Evolutionary conservation across 92 coral and sea anemone species (phyloP).

Genomic region (Muricea muricata): DNA sequence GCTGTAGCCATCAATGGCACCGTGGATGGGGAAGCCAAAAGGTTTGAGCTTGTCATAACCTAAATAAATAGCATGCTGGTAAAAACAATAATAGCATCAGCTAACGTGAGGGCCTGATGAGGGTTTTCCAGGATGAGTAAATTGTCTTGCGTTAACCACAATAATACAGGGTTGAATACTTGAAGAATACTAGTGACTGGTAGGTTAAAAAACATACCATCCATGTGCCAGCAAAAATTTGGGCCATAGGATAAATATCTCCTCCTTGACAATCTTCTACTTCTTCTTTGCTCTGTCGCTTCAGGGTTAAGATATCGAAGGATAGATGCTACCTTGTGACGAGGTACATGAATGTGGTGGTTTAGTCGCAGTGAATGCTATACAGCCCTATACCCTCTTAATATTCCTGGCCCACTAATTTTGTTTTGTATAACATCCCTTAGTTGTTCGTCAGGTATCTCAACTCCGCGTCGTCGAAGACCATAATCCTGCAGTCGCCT

Average conservation of each 20-base stretch:
- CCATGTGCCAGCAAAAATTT: constrained; percentile 64
- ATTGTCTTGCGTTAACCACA: too few species aligned
- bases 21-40: neutral
- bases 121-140: too few species aligned
- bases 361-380: constrained; percentile 57
- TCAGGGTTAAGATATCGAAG: constrained; percentile 58
- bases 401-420: constrained; percentile 40
- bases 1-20: neutral
- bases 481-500: neutral
- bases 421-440: constrained; percentile 30
- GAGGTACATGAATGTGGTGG: constrained; percentile 47
- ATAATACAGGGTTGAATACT: too few species aligned
- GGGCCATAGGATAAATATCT: constrained; percentile 52
- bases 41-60: constrained; percentile 9
- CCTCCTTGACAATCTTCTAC: constrained; percentile 40
- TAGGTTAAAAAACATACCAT: constrained; percentile 58
- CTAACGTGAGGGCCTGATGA: too few species aligned
- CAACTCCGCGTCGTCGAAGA: neutral
- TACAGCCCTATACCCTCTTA: constrained; percentile 57
- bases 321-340: constrained; percentile 29
- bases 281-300: constrained; percentile 29
- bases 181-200: too few species aligned
- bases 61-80: neutral
- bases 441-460: neutral
- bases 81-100: too few species aligned